phyloP scores from a whole-genome alignment of 2,113 vertebrate species.

The Nycticebus coucang region DNA sequence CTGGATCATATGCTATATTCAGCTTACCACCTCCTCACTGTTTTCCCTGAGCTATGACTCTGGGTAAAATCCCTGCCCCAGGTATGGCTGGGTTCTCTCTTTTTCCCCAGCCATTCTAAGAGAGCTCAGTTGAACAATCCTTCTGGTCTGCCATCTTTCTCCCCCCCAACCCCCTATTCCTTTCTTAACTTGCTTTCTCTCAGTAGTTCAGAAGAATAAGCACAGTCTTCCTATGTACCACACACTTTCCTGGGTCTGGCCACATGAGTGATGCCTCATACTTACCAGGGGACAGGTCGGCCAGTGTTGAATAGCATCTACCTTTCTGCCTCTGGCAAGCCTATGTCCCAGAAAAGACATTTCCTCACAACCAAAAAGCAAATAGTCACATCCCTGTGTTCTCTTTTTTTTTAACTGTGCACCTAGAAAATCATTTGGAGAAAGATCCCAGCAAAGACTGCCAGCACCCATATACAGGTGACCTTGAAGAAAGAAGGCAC shows the following conservation, averaged over 20 bases:
- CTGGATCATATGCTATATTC: too few species aligned
- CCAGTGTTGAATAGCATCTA: fast-evolving
- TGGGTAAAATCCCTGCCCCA: too few species aligned
- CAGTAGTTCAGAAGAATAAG: background rate
- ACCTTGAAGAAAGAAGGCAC: background rate
- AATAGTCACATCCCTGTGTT: background rate
- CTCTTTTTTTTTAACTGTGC: background rate
- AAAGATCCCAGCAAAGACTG: background rate
- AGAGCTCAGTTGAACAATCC: too few species aligned
- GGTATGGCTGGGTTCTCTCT: too few species aligned
- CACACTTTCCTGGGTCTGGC: background rate
- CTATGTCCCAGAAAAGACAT: background rate
- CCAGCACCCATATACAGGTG: background rate
- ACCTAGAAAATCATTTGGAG: background rate
- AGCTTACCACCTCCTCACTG: too few species aligned
- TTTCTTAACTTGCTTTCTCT: background rate
- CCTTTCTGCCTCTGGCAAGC: background rate
- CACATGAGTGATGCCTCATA: too few species aligned
- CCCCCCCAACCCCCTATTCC: too few species aligned
- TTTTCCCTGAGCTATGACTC: too few species aligned
- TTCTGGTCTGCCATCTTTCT: too few species aligned
- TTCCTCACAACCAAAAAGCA: background rate
- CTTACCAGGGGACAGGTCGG: background rate
- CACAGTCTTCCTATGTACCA: fast-evolving
- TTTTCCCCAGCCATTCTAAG: too few species aligned